phyloP scores from a whole-genome alignment of 2,888 invertebrate species.

The Ceramica pisi region DNA sequence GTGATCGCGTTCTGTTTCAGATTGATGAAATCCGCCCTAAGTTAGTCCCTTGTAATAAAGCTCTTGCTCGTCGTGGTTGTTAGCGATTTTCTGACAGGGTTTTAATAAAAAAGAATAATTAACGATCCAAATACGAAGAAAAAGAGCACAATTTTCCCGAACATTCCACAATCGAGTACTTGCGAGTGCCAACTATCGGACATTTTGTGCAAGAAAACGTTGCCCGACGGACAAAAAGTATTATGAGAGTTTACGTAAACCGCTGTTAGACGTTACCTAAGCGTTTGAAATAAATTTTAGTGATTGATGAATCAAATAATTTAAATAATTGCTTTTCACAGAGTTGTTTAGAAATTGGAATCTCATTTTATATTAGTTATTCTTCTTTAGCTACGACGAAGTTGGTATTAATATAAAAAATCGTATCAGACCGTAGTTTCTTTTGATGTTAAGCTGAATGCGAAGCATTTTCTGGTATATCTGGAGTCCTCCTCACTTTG shows the following conservation, averaged over 20 bases:
- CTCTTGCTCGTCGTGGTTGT: no score
- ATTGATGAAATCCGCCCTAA: no score
- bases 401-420: background rate
- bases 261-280: constrained; percentile 55
- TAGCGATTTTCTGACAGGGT: no score
- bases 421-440: background rate
- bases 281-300: constrained; percentile 34
- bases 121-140: background rate
- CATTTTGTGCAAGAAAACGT: constrained; percentile 52
- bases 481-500: background rate
- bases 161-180: constrained; percentile 31
- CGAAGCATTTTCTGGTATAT: background rate
- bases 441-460: background rate
- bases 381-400: background rate
- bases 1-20: no score
- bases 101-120: background rate
- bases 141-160: constrained; percentile 4
- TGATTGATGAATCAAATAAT: constrained; percentile 26
- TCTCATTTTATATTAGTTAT: background rate
- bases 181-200: constrained; percentile 8
- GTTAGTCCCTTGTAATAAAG: no score
- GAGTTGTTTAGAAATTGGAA: background rate
- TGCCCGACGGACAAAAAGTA: constrained; percentile 54
- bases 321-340: constrained; percentile 1
- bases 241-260: constrained; percentile 63